Conservation (phyloP, 2,888 invertebrate species). For the Eupeodes luniger region DNA sequence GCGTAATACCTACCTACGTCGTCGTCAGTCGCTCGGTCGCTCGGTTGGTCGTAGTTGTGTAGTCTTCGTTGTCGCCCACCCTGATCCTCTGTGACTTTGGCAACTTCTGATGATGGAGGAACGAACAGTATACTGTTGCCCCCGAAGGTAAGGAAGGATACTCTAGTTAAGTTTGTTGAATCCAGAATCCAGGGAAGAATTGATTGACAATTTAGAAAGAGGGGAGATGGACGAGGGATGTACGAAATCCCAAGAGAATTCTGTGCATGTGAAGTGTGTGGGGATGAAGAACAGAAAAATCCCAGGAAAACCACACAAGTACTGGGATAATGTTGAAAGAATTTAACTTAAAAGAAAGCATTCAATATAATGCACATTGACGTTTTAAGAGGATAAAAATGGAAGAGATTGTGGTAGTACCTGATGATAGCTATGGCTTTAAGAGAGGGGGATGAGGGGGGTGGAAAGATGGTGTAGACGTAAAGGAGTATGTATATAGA, state of each 20-base stretch:
- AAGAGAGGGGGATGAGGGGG: neutral
- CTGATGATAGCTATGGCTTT: neutral
- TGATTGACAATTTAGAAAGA: neutral
- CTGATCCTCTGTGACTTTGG: slow-evolving; percentile 1
- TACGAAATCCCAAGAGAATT: no score
- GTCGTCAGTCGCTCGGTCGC: no score
- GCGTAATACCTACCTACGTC: slow-evolving; percentile 11
- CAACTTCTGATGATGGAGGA: neutral
- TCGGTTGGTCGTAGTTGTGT: no score
- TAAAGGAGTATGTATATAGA: neutral
- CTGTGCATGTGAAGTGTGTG: no score
- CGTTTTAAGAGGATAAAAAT: slow-evolving; percentile 17
- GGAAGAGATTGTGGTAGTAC: neutral
- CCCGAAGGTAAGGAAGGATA: slow-evolving; percentile 3
- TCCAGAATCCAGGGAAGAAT: neutral
- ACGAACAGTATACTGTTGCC: slow-evolving; percentile 22
- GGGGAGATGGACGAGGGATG: neutral
- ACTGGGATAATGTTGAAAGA: slow-evolving; percentile 36
- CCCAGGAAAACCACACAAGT: slow-evolving; percentile 46
- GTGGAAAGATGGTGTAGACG: no score
- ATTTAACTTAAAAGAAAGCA: slow-evolving; percentile 41
- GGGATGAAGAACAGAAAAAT: slow-evolving; percentile 4
- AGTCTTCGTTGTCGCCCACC: neutral
- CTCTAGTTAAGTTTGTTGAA: slow-evolving; percentile 15
- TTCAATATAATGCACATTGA: slow-evolving; percentile 40